These are phyloP conservation scores for Nemopilema nomurai DNA, from an alignment of 30 jellyfish, hydroid and myxozoan species.

Conservation along the genomic window DNA sequence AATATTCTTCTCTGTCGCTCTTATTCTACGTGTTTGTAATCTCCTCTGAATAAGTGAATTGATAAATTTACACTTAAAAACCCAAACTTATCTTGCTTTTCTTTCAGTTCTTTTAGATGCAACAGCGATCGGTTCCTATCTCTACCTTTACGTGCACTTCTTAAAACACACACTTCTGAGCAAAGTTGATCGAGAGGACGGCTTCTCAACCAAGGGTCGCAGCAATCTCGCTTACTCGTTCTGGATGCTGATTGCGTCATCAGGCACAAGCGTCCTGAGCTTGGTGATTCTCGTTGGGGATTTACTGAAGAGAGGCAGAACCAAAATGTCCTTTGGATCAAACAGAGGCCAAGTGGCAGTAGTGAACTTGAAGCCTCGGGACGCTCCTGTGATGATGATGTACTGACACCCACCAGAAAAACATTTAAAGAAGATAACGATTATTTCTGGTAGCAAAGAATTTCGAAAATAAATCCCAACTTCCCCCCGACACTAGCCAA, in stretches of 20 bases:
- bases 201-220: slow-evolving; percentile 21
- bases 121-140: slow-evolving; percentile 23
- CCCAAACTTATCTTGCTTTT: neutral
- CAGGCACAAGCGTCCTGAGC: neutral
- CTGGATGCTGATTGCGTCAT: slow-evolving; percentile 36
- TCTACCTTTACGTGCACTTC: slow-evolving; percentile 2
- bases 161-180: slow-evolving; percentile 5
- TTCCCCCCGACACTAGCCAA: no score
- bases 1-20: no score
- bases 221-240: slow-evolving; percentile 18
- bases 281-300: slow-evolving; percentile 5
- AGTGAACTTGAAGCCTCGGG: neutral
- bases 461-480: no score
- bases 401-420: neutral
- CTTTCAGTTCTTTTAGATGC: slow-evolving; percentile 12
- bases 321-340: slow-evolving; percentile 4
- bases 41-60: neutral
- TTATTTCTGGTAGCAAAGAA: no score
- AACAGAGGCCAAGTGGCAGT: neutral
- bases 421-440: no score
- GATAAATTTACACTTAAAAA: no score
- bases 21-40: neutral
- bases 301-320: slow-evolving; percentile 8
- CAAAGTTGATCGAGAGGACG: slow-evolving; percentile 25
- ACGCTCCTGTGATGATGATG: slow-evolving; percentile 29